These are phyloP conservation scores for Scrobipalpa atriplicella DNA, from an alignment of 2,888 invertebrate species.

Conservation along the genomic window DNA sequence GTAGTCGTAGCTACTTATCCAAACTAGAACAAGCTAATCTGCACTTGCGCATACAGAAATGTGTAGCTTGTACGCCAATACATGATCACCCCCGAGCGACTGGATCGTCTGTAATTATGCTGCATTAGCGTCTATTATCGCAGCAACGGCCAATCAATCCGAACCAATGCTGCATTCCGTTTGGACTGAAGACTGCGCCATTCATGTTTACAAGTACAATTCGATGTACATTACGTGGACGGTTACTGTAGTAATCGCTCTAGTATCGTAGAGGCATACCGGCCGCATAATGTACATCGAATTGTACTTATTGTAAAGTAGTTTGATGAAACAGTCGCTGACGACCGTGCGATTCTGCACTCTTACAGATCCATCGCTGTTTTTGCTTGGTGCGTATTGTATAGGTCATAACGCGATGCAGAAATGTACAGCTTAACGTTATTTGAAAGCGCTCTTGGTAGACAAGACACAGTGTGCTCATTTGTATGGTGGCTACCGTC, in stretches of 20 bases:
- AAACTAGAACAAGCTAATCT: too few relatives aligned
- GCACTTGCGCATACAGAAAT: neutral
- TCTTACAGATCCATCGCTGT: neutral
- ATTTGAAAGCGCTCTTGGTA: neutral
- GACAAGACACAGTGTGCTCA: slow-evolving; percentile 7
- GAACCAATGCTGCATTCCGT: slow-evolving; percentile 67
- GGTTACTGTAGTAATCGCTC: too few relatives aligned
- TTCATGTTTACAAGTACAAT: slow-evolving; percentile 11
- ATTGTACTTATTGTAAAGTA: too few relatives aligned
- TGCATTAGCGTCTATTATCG: slow-evolving; percentile 63
- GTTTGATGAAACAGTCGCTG: slow-evolving; percentile 31
- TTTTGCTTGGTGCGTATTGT: neutral
- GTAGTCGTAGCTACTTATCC: too few relatives aligned
- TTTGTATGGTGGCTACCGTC: slow-evolving; percentile 41
- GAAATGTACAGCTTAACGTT: neutral
- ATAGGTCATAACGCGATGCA: neutral
- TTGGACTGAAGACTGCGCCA: slow-evolving; percentile 54
- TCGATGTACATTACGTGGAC: too few relatives aligned
- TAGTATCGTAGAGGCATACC: too few relatives aligned
- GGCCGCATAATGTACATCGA: too few relatives aligned
- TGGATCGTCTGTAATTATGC: slow-evolving; percentile 54
- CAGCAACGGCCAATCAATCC: slow-evolving; percentile 60
- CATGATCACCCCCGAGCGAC: slow-evolving; percentile 15
- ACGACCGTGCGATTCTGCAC: slow-evolving; percentile 42
- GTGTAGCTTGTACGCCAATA: neutral